Base-by-base conservation (phyloP, 2,888 invertebrate genomes). In the Anthrax anthrax region DNA sequence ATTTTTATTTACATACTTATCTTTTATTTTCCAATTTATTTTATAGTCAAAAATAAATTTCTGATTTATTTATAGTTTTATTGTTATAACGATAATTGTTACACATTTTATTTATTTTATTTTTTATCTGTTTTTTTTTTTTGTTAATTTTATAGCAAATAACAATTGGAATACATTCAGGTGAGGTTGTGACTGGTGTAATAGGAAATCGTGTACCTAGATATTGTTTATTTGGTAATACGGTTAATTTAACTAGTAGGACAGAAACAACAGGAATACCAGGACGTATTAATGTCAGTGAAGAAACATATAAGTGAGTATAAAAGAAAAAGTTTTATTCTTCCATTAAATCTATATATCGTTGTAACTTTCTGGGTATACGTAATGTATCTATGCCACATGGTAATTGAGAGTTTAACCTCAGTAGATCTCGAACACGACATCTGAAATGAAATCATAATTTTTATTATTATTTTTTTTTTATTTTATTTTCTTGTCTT, bases 201-300 rank as follows among this genome's bases (percentile, higher is more conserved):
- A 92, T 92, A 52, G 92, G 92, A 3, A 89, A 91, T 67, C 79
- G 91, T 51, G 91, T 92, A 86, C 92, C 92, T 0, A 78, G 92
- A 27, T 92, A 90, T 66, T 89, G 89, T 57, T 77, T 94, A 29
- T 94, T 92, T 60, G 92, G 92, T 8, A 92, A 94, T 69, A 92
- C 92, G 0, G 92, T 94, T 14, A 94, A 94, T 70, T 67, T 92
- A 50, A 92, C 92, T 45, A 91, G 90, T 65, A 78, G 92, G 50
- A 91, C 91, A 2, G 92, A 94, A 69, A 92, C 92, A 18, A 92
- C 92, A 0, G 92, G 92, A 0, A 78, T 81, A 42, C 82, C 84
- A 14, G 92, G 91, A 18, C 80, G 78, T 57, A 91, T 92, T 56
- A 92, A 92, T 64, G 88, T 92, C 51, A 91, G 91, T 41, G 88